Evolutionary conservation across 2,113 vertebrate species (phyloP).

Genomic region (Oostethus manadensis): DNA sequence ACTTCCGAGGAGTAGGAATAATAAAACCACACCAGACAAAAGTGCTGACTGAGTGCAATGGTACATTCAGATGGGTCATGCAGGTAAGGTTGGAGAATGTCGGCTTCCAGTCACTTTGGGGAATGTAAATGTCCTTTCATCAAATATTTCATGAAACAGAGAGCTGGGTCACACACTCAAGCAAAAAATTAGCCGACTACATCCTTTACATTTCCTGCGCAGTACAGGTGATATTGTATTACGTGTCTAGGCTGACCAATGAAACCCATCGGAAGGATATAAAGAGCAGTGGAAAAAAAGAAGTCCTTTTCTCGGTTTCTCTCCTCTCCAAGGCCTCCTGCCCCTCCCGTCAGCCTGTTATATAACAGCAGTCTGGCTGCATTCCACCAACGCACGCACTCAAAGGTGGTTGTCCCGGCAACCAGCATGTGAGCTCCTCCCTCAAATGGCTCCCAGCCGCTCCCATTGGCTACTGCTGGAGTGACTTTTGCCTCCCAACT

Average conservation of each 20-base stretch:
- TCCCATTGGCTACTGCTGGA: constrained; percentile 47
- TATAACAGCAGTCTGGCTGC: constrained; percentile 71
- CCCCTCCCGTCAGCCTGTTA: constrained; percentile 59
- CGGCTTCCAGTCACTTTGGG: constrained; percentile 9
- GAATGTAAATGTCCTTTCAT: constrained; percentile 40
- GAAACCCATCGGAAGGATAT: constrained; percentile 38
- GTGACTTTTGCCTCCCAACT: constrained; percentile 33
- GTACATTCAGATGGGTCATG: background rate
- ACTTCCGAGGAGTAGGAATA: background rate
- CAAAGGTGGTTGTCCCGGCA: constrained; percentile 68
- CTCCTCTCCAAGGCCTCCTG: constrained; percentile 37
- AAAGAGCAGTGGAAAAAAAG: constrained; percentile 42
- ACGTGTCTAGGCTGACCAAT: constrained; percentile 11
- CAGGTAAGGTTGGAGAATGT: background rate
- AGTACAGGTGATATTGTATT: constrained; percentile 8
- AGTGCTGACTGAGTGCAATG: background rate
- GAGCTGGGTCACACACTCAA: constrained; percentile 31
- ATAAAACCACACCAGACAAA: constrained; percentile 5
- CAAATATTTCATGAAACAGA: constrained; percentile 29
- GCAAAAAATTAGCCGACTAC: constrained; percentile 7
- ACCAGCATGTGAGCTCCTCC: constrained; percentile 41
- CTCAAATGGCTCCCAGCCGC: constrained; percentile 14
- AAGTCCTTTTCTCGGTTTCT: constrained; percentile 44
- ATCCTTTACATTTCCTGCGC: constrained; percentile 1
- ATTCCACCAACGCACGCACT: constrained; percentile 71